Conservation (phyloP, 2,797 vertebrate species). For the Malurus splendens region DNA sequence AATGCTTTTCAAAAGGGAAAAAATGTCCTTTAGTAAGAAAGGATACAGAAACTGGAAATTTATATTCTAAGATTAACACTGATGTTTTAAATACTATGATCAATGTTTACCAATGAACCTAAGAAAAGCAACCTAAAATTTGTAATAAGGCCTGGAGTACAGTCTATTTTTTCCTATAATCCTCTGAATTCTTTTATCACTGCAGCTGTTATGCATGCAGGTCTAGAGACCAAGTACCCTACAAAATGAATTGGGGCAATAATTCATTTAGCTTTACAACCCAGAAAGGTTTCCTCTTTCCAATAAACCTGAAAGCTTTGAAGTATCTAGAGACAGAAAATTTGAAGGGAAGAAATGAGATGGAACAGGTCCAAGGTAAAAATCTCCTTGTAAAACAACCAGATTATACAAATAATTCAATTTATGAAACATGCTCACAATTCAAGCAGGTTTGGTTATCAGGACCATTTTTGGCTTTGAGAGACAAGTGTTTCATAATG, state of each 20-base stretch:
- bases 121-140: not conserved
- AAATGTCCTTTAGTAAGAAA: not conserved
- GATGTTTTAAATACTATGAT: not conserved
- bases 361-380: not conserved
- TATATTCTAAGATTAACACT: not conserved
- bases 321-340: not conserved
- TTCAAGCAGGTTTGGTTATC: not conserved
- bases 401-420: not conserved
- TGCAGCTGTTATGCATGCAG: not conserved
- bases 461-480: not conserved
- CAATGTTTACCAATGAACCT: not conserved
- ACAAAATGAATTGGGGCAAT: not conserved
- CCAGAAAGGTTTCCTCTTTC: not conserved
- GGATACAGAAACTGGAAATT: not conserved
- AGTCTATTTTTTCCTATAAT: not conserved
- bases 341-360: not conserved
- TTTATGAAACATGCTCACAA: not conserved
- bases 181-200: not conserved
- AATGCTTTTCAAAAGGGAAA: not conserved
- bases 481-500: not conserved
- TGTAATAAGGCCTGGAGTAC: not conserved
- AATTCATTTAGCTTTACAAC: not conserved
- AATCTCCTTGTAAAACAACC: not conserved
- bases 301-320: not conserved
- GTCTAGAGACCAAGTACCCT: not conserved